Evolutionary conservation across 2,113 vertebrate genomes (phyloP).

Genomic region (Oryzias javanicus): DNA sequence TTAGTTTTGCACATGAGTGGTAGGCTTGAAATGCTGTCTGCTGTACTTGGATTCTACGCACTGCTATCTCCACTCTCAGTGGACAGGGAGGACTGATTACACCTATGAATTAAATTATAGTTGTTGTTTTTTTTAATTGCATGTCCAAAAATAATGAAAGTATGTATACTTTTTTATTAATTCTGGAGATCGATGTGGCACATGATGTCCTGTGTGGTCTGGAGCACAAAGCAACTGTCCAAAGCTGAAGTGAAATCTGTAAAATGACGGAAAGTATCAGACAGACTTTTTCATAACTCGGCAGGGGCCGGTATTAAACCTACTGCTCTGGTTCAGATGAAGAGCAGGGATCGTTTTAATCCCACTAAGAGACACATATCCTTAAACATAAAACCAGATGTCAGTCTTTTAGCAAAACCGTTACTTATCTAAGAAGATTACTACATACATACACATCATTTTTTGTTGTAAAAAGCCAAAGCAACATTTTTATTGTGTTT

Average conservation of each 20-base stretch:
- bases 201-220: background rate
- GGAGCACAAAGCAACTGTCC: background rate
- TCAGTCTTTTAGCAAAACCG: background rate
- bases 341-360: no score
- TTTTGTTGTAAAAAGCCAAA: no score
- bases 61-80: constrained; percentile 26
- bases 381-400: background rate
- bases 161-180: background rate
- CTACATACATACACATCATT: no score
- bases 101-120: constrained; percentile 10
- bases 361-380: background rate
- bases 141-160: background rate
- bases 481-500: no score
- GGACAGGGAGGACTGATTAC: constrained; percentile 25
- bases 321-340: background rate
- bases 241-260: background rate
- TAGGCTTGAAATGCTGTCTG: constrained; percentile 66
- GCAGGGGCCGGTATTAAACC: background rate
- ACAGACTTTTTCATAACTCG: background rate
- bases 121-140: background rate
- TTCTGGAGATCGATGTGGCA: background rate
- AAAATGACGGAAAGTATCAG: background rate
- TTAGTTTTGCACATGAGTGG: constrained; percentile 72
- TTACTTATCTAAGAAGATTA: no score
- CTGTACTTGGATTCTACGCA: constrained; percentile 54